Base-by-base conservation (phyloP, 2,888 invertebrate genomes). In the Dasysyrphus albostriatus region DNA sequence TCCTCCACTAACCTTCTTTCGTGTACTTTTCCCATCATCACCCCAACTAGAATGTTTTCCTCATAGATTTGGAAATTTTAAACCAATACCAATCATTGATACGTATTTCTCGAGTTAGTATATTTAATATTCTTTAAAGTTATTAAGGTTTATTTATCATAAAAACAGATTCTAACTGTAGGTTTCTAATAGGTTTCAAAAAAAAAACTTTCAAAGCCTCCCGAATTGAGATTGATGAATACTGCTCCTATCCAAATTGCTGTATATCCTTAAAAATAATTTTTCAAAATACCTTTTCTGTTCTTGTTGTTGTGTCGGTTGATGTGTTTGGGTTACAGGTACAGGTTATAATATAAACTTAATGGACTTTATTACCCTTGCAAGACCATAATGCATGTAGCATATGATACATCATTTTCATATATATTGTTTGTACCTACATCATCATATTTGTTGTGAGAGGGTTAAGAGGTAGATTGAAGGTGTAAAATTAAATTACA, bases 151-250 rank as follows among this genome's bases (percentile, higher is more conserved):
- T 24, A 59, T 67, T 56, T 19, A 12, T 19, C 37, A 3, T 42
- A 65, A 42, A 69, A 51, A 59, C 39, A 69, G 16, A 37, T 37
- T 16, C 29, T 19, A 29, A 49, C 19, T 42, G 29, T 42, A 24
- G 14, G 9, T 39, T 37, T 14, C 44, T 37, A 29, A 32, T 54
- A 34, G 12, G 56, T n/a, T 61, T 42, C 32, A 47, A 63, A 19
- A 39, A 67, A 19, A 39, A 67, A 81, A 61, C 10, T 44, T 69
- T 10, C 10, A 37, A 37, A 49, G 19, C 51, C 37, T n/a, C 29
- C 24, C 47, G 39, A 56, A 75, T 81, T 75, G 63, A 75, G 69
- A 81, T 81, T 81, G 81, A 75, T 81, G 81, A 81, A 75, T 37
- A 81, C 37, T 47, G 69, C 75, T 69, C 19, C 70, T 16, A 37